A percentile compares a stretch with the other conserved stretches of the same genome.
These are phyloP conservation scores for Charaxes varanes DNA, from an alignment of 1,140 invertebrate species.

Conservation along the genomic window DNA sequence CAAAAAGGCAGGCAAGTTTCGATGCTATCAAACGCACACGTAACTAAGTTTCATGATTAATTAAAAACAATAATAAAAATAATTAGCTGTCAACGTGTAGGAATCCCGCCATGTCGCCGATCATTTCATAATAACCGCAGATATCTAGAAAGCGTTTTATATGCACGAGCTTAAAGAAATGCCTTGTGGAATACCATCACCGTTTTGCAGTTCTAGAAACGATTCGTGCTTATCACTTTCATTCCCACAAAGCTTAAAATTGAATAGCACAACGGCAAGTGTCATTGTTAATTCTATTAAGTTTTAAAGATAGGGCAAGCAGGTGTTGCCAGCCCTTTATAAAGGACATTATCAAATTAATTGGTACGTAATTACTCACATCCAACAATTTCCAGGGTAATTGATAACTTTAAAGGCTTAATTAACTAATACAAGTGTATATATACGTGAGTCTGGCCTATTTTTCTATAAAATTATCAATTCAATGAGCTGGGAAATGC, in stretches of 20 bases:
- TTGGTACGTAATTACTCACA: slow-evolving; percentile 25
- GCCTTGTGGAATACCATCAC: neutral
- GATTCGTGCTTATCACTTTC: neutral
- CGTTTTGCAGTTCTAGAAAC: neutral
- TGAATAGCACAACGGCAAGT: neutral
- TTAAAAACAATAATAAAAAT: slow-evolving; percentile 51
- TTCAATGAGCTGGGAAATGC: slow-evolving; percentile 9
- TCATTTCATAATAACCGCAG: slow-evolving; percentile 17
- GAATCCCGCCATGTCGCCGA: slow-evolving; percentile 18
- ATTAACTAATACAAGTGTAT: slow-evolving; percentile 11
- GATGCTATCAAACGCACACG: slow-evolving; percentile 42
- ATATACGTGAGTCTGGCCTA: slow-evolving; percentile 8
- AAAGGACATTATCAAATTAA: slow-evolving; percentile 24
- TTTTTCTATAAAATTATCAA: slow-evolving; percentile 11
- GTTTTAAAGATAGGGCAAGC: slow-evolving; percentile 15
- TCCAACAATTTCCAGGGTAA: slow-evolving; percentile 25
- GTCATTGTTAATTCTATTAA: slow-evolving; percentile 5
- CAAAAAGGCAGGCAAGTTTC: slow-evolving; percentile 43
- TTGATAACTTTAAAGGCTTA: slow-evolving; percentile 19
- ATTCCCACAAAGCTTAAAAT: neutral
- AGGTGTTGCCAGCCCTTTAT: slow-evolving; percentile 30
- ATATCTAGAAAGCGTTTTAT: slow-evolving; percentile 6
- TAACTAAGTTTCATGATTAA: slow-evolving; percentile 51
- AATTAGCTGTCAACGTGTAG: slow-evolving; percentile 31
- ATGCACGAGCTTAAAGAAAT: slow-evolving; percentile 4